Base-by-base conservation (phyloP, 2,113 vertebrate genomes). In the Haliaeetus leucogaster region DNA sequence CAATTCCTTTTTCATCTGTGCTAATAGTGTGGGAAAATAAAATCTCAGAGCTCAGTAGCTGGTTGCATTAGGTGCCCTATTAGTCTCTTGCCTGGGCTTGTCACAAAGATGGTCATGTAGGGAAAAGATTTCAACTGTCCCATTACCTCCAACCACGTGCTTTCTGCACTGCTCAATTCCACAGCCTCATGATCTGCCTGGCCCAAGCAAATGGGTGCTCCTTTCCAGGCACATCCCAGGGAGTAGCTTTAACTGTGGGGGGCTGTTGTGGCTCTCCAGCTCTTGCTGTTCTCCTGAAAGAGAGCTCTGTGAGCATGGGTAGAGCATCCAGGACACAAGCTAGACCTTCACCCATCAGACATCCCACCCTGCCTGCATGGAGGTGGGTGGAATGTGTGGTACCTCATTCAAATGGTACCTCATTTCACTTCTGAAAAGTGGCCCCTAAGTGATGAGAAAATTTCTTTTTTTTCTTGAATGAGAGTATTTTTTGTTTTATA, bases 191-290 rank as follows among this genome's bases (percentile, higher is more conserved):
- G 18, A 34, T 55, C 7, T 27, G 6, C 13, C 3, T 19, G 12
- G 6, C 7, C 9, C n/a, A 36, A 52, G 25, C 0, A 7, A 84
- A 58, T 7, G 7, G 2, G 0, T 1, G 1, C 11, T 61, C 22
- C 27, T 58, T 86, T 52, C 42, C 15, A 52, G 22, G 22, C 10
- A 32, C 38, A 66, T n/a, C 7, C 10, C 4, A 45, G 13, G 5
- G 22, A 20, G 7, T 4, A 50, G 9, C 21, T 86, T 73, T 66
- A 38, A 36, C 10, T 17, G 12, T 17, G 2, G 5, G 20, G 9
- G 6, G 7, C 5, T 48, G 32, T 30, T 40, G 9, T 26, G 13
- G 26, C 40, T 27, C 14, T 45, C 17, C 30, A 52, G 7, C 1
- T 43, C 29, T 80, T 77, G 6, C 6, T 73, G 6, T 7, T 73